Evolutionary conservation across 2,797 vertebrate genomes (phyloP), one percentile per base, ranked within the genome.

Genomic region (Lagocephalus sceleratus): DNA sequence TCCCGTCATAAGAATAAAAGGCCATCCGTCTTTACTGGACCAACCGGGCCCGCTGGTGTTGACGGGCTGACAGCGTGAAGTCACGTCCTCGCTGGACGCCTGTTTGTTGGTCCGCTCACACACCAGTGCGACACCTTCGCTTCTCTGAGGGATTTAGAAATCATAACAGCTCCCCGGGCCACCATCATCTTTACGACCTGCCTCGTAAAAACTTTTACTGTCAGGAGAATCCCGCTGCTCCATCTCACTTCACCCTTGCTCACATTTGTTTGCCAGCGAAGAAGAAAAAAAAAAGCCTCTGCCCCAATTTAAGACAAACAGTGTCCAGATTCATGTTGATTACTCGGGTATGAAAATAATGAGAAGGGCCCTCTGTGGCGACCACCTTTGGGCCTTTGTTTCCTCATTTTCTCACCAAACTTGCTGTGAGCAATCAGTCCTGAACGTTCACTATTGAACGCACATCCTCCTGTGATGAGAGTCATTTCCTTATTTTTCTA

Each of bases 271-370:
- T 71, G 6, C 2, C 40, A 50, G 25, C 52, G 25, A 17, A 44
- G 3, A 17, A 1, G 8, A 26, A 57, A 51, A 44, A 5, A 76
- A 58, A 42, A 22, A 47, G 40, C 20, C 50, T 21, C 12, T 2
- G 21, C 44, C 57, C 61, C 54, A 46, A 54, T 74, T 64, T 35
- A 71, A 47, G 47, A 66, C 46, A 76, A 85, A 86, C 67, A 68
- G 57, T 41, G 35, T 42, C 6, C 41, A 63, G 68, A 85, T 87
- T 79, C 55, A 76, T 45, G 72, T 68, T 81, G 82, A 68, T 77
- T 78, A 84, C 69, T 62, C 66, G 67, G 79, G 81, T 82, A 85
- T 89, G 79, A 90, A 92, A 92, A 91, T 87, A 92, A 91, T 47
- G 78, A 90, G 81, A 47, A 65, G 1, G 21, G 51, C 47, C 51